A percentile compares a stretch with the other conserved stretches of the same genome.
Evolutionary conservation across 2,888 invertebrate genomes (phyloP).

Genomic region (Ischnus inquisitorius): DNA sequence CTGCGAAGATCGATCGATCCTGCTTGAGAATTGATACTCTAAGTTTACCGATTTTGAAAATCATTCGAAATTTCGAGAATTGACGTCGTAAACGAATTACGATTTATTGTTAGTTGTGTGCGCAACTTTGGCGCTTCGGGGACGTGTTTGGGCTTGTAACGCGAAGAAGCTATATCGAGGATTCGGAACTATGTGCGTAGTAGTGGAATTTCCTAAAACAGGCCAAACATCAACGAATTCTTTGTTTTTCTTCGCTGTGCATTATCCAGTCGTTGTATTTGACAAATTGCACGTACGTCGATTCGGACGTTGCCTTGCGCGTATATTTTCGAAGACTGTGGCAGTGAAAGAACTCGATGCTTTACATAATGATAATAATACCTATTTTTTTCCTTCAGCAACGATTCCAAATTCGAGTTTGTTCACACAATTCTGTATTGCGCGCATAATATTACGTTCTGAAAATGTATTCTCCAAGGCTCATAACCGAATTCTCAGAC

Average conservation of each 20-base stretch:
- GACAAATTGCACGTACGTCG: background rate
- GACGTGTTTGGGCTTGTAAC: background rate
- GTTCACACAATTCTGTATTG: no score
- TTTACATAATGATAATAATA: no score
- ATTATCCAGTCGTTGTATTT: no score
- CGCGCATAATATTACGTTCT: no score
- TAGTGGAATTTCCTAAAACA: slow-evolving; percentile 4
- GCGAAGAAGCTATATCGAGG: background rate
- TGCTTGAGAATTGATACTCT: background rate
- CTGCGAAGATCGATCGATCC: slow-evolving; percentile 18
- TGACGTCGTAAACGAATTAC: background rate
- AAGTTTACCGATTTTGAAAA: background rate
- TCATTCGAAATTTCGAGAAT: background rate
- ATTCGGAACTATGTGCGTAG: background rate
- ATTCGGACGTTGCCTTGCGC: no score
- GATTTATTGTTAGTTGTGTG: background rate
- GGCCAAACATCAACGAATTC: background rate
- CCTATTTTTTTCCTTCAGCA: no score
- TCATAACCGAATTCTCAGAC: no score
- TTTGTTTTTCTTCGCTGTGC: background rate
- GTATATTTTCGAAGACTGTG: no score
- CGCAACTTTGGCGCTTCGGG: background rate
- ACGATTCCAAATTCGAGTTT: no score
- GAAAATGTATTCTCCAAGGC: no score
- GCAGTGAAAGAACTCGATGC: no score